Evolutionary conservation across 2,113 vertebrate genomes (phyloP).

Genomic region (Cynopterus brachyotis): DNA sequence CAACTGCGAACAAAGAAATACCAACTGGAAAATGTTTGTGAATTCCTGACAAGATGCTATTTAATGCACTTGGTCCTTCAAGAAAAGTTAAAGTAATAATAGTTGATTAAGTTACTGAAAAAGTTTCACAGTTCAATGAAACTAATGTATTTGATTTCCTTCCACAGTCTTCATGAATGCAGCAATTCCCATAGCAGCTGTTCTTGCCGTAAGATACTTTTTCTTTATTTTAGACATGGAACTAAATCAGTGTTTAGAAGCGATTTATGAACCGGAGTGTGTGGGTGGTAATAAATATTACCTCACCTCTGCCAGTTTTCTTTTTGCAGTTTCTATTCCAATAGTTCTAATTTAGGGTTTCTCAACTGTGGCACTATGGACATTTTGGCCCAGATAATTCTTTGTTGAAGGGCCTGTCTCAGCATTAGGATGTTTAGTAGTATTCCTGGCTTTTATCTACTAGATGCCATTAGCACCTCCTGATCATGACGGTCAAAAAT

Average conservation of each 20-base stretch:
- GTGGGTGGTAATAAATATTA: neutral
- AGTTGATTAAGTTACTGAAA: conserved; percentile 23
- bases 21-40: neutral
- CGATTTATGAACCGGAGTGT: neutral
- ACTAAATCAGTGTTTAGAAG: neutral
- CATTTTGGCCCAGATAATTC: neutral
- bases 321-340: neutral
- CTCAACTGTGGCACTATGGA: neutral
- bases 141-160: conserved; percentile 73
- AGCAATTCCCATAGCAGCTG: conserved; percentile 97
- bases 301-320: neutral
- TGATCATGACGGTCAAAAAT: neutral
- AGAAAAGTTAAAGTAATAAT: neutral
- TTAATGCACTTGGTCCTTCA: neutral
- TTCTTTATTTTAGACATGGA: conserved; percentile 31
- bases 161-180: conserved; percentile 97
- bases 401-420: neutral
- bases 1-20: conserved; percentile 19
- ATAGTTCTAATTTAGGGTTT: neutral
- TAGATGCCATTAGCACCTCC: neutral
- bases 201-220: conserved; percentile 91
- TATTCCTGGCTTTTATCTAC: neutral
- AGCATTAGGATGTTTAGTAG: neutral
- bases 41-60: neutral
- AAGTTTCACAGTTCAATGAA: neutral